These are phyloP conservation scores for Sebastes nivosus DNA, from an alignment of 2,797 vertebrate species.

Conservation along the genomic window DNA sequence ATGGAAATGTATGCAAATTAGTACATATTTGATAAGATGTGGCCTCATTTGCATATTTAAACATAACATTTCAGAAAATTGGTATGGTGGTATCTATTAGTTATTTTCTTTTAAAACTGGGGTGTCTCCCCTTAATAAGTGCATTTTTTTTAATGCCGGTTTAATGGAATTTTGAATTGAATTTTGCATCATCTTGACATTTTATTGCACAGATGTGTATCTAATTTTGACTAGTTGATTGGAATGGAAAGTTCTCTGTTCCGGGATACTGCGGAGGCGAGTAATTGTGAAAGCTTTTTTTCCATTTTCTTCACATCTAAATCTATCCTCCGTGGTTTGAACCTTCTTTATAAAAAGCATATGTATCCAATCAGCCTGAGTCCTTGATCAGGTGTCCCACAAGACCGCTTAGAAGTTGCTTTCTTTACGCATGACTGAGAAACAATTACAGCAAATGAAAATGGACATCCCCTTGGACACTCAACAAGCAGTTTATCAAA, in stretches of 20 bases:
- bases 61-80: no score
- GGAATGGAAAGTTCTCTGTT: not conserved
- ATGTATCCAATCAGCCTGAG: constrained; percentile 24
- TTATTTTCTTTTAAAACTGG: not conserved
- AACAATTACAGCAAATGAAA: constrained; percentile 67
- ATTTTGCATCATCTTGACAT: not conserved
- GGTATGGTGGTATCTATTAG: no score
- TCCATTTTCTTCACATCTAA: constrained; percentile 29
- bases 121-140: not conserved
- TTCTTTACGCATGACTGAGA: constrained; percentile 53
- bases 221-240: not conserved
- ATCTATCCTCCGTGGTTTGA: constrained; percentile 22
- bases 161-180: not conserved
- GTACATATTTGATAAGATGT: no score
- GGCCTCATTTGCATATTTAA: no score
- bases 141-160: not conserved
- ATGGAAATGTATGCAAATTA: no score
- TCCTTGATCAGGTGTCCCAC: constrained; percentile 50
- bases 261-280: not conserved
- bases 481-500: constrained; percentile 57
- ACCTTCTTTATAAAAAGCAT: constrained; percentile 15
- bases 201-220: constrained; percentile 5
- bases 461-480: constrained; percentile 49
- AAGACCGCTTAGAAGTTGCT: constrained; percentile 34
- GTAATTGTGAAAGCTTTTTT: constrained; percentile 10